Conservation (phyloP, 2,797 vertebrate genomes). For the Hemibagrus guttatus region DNA sequence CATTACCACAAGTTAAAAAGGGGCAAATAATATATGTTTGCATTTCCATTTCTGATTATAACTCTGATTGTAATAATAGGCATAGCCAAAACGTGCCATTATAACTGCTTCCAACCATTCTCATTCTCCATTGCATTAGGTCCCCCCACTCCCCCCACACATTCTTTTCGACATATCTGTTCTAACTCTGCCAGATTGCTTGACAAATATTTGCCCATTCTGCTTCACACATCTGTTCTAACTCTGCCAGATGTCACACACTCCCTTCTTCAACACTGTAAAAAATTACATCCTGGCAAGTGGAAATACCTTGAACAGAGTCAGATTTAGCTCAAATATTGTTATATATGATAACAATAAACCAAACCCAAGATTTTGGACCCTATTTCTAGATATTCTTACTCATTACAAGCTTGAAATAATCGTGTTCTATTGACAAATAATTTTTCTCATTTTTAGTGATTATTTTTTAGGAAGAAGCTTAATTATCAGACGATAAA, state of each 20-base stretch:
- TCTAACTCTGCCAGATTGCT: conserved; percentile 26
- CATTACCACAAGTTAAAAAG: background rate
- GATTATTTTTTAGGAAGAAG: no score
- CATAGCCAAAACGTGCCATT: background rate
- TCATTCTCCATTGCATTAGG: background rate
- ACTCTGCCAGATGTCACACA: conserved; percentile 25
- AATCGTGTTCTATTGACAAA: no score
- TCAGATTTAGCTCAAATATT: no score
- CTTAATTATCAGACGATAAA: no score
- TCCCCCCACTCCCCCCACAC: background rate
- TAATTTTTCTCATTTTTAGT: no score
- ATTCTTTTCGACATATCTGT: background rate
- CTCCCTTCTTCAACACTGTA: background rate
- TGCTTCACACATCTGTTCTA: conserved; percentile 30
- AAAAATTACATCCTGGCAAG: no score
- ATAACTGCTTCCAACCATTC: background rate
- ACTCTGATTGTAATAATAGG: background rate
- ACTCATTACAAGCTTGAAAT: no score
- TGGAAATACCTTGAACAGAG: no score
- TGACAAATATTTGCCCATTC: conserved; percentile 36
- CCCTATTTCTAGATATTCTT: no score
- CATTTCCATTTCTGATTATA: background rate
- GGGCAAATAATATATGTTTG: background rate
- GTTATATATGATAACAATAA: no score
- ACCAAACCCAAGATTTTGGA: no score